Base-by-base conservation (phyloP, 2,888 invertebrate species). In the Cepaea hortensis region DNA sequence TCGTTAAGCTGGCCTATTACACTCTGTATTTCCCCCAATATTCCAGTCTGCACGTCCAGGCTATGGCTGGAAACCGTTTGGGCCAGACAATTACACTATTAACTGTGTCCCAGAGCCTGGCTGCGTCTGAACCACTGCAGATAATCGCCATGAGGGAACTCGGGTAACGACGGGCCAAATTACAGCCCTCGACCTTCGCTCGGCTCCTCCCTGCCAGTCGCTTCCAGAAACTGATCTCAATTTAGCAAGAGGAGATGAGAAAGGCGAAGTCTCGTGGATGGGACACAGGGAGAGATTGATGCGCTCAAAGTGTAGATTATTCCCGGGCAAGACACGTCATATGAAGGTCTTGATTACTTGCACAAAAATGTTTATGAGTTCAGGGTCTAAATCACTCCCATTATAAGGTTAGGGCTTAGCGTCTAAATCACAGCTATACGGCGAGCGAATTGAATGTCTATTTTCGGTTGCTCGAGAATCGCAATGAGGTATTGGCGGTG, bases 11-110 rank as follows among this genome's bases (percentile, higher is more conserved):
- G 55, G 55, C 55, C 7, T 55, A 9, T 55, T 55, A 55, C 55
- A 9, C 55, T 6, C 7, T 55, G 55, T 55, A 55, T 55, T 55
- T 35, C 55, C 55, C 55, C 55, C 55, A 9, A 11, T 11, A 55
- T 55, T 55, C 55, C 7, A 55, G 55, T 55, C 55, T 55, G 55
- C 55, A 55, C 55, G 55, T 11, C 55, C 55, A 55, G 11, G n/a
- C n/a, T 72, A n/a, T 72, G 72, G 9, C 55, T 55, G 55, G 55
- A 6, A 55, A 55, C 55, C 6, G 55, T 55, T 23, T 75, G 4
- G 61, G n/a, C 65, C n/a, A 23, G 80, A 9, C 61, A 80, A 80
- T 80, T 80, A 80, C 65, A 61, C 80, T 80, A 62, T 80, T 80
- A 80, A 80, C 62, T 80, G 13, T 9, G 80, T 55, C 35, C 62